Conservation (phyloP, 2,113 vertebrate genomes). For the Malurus alboscapulatus region DNA sequence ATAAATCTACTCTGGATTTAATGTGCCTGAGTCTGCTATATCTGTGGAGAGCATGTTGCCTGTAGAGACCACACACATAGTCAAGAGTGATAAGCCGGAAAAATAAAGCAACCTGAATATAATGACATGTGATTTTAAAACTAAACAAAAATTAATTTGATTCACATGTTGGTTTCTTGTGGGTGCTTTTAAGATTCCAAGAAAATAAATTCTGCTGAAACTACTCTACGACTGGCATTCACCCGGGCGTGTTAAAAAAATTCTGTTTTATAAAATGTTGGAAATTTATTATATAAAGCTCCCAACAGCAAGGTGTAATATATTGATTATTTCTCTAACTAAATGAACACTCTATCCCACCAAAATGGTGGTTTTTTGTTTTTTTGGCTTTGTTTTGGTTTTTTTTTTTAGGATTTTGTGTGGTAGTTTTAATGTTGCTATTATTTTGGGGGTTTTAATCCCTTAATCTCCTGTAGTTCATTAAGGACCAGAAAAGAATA, state of each 20-base stretch:
- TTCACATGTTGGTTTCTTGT: background rate
- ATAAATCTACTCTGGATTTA: background rate
- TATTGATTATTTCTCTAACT: constrained; percentile 18
- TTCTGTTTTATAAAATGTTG: constrained; percentile 12
- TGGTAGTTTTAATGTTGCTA: background rate
- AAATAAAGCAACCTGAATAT: background rate
- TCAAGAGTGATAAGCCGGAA: background rate
- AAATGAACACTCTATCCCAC: background rate
- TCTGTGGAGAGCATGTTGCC: background rate
- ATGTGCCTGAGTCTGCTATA: background rate
- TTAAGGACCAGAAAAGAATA: background rate
- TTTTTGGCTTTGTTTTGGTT: too few relatives aligned
- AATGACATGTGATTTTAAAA: constrained; percentile 2
- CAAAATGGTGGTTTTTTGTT: background rate
- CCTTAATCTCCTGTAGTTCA: background rate
- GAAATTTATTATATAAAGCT: background rate
- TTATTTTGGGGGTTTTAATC: background rate
- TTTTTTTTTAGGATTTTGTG: background rate
- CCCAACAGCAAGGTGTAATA: background rate
- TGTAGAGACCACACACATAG: background rate
- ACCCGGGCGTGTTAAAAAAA: background rate
- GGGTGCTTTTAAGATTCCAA: constrained; percentile 25
- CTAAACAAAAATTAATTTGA: background rate
- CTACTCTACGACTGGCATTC: background rate
- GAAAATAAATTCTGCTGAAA: background rate